Percentiles rank a stretch among this genome's conserved stretches.
Evolutionary conservation across 2,113 vertebrate species (phyloP).

Genomic region (Corythornis cristatus): DNA sequence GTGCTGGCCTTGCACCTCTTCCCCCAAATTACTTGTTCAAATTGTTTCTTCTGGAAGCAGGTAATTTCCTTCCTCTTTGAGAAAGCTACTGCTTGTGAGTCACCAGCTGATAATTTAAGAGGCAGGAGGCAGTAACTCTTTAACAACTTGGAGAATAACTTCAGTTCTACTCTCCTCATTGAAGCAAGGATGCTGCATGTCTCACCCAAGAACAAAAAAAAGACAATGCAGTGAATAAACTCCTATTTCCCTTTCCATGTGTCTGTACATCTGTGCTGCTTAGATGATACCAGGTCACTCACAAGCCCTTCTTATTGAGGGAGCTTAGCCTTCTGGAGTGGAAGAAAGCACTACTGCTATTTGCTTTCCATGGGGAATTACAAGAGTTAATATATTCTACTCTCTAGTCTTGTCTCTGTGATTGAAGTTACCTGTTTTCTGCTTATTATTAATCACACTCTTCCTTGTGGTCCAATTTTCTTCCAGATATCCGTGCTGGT

Average conservation of each 20-base stretch:
- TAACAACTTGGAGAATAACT: neutral
- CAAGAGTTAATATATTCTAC: neutral
- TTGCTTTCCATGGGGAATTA: neutral
- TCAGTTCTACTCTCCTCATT: neutral
- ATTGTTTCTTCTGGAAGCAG: neutral
- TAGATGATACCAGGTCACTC: neutral
- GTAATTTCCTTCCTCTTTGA: neutral
- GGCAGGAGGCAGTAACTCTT: neutral
- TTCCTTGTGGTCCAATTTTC: neutral
- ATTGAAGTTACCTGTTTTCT: neutral
- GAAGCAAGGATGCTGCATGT: neutral
- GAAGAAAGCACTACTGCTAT: neutral
- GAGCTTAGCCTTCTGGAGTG: neutral
- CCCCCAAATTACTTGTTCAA: neutral
- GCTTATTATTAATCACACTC: neutral
- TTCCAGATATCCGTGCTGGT: slow-evolving; percentile 83
- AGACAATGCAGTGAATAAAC: neutral
- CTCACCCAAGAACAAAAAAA: neutral
- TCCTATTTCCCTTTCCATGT: neutral
- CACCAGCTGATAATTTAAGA: neutral
- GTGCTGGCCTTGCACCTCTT: neutral
- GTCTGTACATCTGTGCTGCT: neutral
- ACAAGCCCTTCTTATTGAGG: neutral
- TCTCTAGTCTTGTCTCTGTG: neutral
- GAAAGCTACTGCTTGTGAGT: neutral